Base-by-base conservation (phyloP, 2,113 vertebrate species). In the Abramis brama region DNA sequence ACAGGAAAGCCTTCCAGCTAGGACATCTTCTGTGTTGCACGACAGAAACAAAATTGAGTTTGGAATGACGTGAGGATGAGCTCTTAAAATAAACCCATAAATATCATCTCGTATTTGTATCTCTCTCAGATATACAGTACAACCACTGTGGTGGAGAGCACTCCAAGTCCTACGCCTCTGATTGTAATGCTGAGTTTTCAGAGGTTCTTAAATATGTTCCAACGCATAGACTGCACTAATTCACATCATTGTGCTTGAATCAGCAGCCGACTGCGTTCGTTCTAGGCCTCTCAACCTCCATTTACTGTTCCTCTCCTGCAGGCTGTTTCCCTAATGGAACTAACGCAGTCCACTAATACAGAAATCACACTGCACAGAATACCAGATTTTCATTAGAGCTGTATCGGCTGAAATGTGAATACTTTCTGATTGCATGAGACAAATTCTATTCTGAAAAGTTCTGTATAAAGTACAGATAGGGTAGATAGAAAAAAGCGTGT, bases 291-390 rank as follows among this genome's bases (percentile, higher is more conserved):
- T 62, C 71, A 75, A 60, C 60, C 39, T 85, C 57, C 74, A 64
- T 77, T 77, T 74, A 36, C 74, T 10, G 1, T 17, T 66, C 73
- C 74, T 33, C 60, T 77, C 39, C 43, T 78, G 79, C 59, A 76
- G 36, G 55, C 36, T 60, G 36, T 85, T 77, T 33, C 83, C 5
- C 39, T 85, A 82, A 82, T 82, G 79, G 79, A 66, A 82, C 79
- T 82, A 82, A 82, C 52, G 62, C 79, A 82, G 62, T 82, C 27
- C 25, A 33, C 62, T 82, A 82, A 82, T 82, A 33, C 5, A 62
- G 17, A 64, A 82, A 82, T 30, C 62, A 70, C 43, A 30, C 74
- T 13, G 43, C 39, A n/a, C 27, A 23, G 62, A 82, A 33, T 70
- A 15, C 27, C 25, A 82, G 79, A 82, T 64, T 33, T 70, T 68